These are phyloP conservation scores for Alectoris magna DNA, from an alignment of 2,797 vertebrate species.

Conservation along the genomic window DNA sequence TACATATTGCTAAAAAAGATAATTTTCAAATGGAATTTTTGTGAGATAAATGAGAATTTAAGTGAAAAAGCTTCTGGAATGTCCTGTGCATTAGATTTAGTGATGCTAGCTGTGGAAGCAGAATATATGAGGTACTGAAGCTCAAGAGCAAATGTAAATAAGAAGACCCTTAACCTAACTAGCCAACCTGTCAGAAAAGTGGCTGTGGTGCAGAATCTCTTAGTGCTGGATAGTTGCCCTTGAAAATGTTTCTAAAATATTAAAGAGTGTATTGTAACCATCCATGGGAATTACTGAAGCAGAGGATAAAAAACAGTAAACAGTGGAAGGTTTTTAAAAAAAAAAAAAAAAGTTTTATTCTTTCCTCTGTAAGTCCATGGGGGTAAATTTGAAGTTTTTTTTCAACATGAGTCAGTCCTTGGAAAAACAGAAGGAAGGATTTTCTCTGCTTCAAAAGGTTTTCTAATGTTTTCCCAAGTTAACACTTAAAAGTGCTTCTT, in stretches of 20 bases:
- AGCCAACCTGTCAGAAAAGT: slow-evolving; percentile 56
- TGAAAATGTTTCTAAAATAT: slow-evolving; percentile 73
- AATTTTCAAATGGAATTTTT: not conserved
- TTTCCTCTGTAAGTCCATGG: slow-evolving; percentile 60
- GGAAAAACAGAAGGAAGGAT: slow-evolving; percentile 65
- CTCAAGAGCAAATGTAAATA: slow-evolving; percentile 57
- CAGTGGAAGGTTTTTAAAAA: slow-evolving; percentile 14
- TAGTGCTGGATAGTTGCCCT: slow-evolving; percentile 57
- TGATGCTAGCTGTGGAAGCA: not conserved
- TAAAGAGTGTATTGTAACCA: slow-evolving; percentile 48
- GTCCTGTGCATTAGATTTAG: not conserved
- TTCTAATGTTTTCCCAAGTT: slow-evolving; percentile 76
- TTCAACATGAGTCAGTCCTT: slow-evolving; percentile 55
- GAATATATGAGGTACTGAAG: slow-evolving; percentile 9
- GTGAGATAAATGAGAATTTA: not conserved
- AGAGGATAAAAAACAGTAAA: slow-evolving; percentile 70
- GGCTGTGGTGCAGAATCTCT: slow-evolving; percentile 52
- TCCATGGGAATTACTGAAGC: slow-evolving; percentile 65
- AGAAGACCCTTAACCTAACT: slow-evolving; percentile 56
- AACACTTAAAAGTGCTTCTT: slow-evolving; percentile 72
- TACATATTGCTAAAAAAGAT: not conserved
- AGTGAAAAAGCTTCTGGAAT: not conserved
- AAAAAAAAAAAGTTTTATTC: slow-evolving; percentile 45
- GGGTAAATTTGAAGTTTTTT: slow-evolving; percentile 75
- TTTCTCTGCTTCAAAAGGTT: slow-evolving; percentile 77